Percentiles rank a stretch among this genome's conserved stretches.
These are phyloP conservation scores for Danionella dracula DNA, from an alignment of 2,797 vertebrate genomes.

Conservation along the genomic window DNA sequence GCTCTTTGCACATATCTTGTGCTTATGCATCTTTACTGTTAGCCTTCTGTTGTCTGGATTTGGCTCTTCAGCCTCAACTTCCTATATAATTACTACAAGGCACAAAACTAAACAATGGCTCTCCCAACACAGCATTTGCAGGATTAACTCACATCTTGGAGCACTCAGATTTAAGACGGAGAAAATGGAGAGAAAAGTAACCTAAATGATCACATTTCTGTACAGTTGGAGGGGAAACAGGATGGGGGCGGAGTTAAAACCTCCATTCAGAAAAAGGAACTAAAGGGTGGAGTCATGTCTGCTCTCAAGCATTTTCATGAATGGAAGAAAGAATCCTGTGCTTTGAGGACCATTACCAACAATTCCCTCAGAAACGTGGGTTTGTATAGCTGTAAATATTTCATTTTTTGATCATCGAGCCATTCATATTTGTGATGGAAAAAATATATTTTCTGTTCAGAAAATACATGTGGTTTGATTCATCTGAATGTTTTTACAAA, in stretches of 20 bases:
- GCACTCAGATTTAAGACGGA: conserved; percentile 51
- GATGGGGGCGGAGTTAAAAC: conserved; percentile 70
- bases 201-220: conserved; percentile 61
- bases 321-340: conserved; percentile 32
- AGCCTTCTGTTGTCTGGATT: conserved; percentile 41
- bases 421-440: too few species aligned
- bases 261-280: conserved; percentile 62
- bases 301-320: conserved; percentile 47
- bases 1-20: neutral
- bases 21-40: neutral
- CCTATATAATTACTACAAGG: conserved; percentile 74
- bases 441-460: too few species aligned
- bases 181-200: conserved; percentile 31
- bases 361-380: neutral
- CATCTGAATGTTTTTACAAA: too few species aligned
- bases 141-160: conserved; percentile 75
- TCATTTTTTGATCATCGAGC: too few species aligned
- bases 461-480: too few species aligned
- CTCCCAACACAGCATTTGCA: conserved; percentile 64
- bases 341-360: conserved; percentile 6
- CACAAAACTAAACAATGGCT: conserved; percentile 71
- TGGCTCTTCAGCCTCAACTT: conserved; percentile 64
- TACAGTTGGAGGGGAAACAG: conserved; percentile 72
- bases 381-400: too few species aligned
- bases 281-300: conserved; percentile 40